A percentile compares a stretch with the other conserved stretches of the same genome.
Evolutionary conservation across 2,888 invertebrate species (phyloP).

Genomic region (Tholera decimalis): DNA sequence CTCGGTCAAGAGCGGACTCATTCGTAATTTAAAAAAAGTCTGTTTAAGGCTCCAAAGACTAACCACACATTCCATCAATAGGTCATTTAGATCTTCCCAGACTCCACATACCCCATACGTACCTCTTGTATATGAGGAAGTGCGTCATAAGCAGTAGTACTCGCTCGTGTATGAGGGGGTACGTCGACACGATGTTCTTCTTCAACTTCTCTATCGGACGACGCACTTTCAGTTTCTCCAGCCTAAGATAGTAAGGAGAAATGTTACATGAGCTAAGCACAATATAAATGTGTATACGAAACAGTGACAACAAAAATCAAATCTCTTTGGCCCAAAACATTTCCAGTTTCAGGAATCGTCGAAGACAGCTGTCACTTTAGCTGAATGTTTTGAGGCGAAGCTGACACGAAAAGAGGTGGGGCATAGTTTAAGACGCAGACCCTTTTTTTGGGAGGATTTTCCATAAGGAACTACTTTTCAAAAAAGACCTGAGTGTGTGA

Average conservation of each 20-base stretch:
- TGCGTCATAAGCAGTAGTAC: slow-evolving; percentile 92
- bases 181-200: slow-evolving; percentile 91
- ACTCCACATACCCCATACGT: no score
- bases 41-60: no score
- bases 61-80: no score
- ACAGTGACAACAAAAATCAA: background rate
- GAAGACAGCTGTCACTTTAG: background rate
- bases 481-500: no score
- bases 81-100: no score
- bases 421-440: no score
- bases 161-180: slow-evolving; percentile 93
- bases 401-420: no score
- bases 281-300: background rate
- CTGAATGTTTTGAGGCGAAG: background rate
- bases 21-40: no score
- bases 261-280: background rate
- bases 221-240: slow-evolving; percentile 74
- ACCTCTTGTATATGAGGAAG: slow-evolving; percentile 93
- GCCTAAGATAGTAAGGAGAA: background rate
- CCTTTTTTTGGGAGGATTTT: no score
- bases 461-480: no score
- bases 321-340: background rate
- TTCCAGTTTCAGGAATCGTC: background rate
- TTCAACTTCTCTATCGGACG: slow-evolving; percentile 79
- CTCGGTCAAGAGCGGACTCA: no score